Percentiles rank a stretch among this genome's conserved stretches.
These are phyloP conservation scores for Tiliacea citrago DNA, from an alignment of 2,888 invertebrate genomes.

Conservation along the genomic window DNA sequence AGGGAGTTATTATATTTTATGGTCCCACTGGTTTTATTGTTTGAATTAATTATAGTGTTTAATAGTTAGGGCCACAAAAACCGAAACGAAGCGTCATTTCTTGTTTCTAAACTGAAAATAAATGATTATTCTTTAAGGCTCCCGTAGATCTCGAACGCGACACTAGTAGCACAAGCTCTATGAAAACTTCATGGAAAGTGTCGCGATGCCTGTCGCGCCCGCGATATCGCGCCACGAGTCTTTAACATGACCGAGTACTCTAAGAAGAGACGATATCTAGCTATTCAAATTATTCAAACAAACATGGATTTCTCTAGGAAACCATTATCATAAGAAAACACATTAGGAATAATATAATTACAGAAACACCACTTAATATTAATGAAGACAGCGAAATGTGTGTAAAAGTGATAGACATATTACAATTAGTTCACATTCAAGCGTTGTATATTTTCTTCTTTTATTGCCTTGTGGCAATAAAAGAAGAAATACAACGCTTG, in stretches of 20 bases:
- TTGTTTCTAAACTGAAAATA: neutral
- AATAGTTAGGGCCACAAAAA: neutral
- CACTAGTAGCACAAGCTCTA: too few relatives aligned
- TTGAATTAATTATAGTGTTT: conserved; percentile 12
- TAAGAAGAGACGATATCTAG: neutral
- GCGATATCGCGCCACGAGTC: too few relatives aligned
- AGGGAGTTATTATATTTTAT: conserved; percentile 21
- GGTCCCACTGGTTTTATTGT: conserved; percentile 18
- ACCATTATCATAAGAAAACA: conserved; percentile 23
- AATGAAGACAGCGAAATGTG: conserved; percentile 15
- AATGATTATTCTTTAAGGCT: neutral
- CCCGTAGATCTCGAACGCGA: too few relatives aligned
- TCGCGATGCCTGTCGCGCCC: too few relatives aligned
- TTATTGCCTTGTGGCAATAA: too few relatives aligned
- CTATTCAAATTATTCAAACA: conserved; percentile 26
- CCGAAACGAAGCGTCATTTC: neutral
- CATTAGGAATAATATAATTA: conserved; percentile 22
- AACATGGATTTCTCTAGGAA: conserved; percentile 43
- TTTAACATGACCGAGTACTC: neutral
- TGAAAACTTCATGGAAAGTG: too few relatives aligned
- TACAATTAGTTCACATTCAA: conserved; percentile 32
- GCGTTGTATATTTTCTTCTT: too few relatives aligned
- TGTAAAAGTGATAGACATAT: neutral
- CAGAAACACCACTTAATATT: conserved; percentile 22
- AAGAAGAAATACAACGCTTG: neutral